Evolutionary conservation across 1,140 invertebrate genomes (phyloP), one percentile per base, ranked within the genome.

Genomic region (Aricia agestis): DNA sequence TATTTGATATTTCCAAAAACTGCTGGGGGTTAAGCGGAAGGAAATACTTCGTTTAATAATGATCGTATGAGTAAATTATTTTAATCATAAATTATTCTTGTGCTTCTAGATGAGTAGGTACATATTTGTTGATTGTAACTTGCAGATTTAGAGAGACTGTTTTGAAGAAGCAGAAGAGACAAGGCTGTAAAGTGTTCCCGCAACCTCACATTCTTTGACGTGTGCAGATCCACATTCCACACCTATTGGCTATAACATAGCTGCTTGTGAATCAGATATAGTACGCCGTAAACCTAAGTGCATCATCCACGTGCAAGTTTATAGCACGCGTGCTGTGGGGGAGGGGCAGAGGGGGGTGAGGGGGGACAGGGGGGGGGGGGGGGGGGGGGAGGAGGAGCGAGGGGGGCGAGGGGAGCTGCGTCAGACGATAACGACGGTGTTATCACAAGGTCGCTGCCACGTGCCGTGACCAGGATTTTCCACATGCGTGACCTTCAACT

Each of bases 391-490:
- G 45, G 67, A 15, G 32, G 58, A 11, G 69, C 19, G 57, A 69
- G 71, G 73, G 42, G 66, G n/a, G n/a, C n/a, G n/a, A n/a, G n/a
- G n/a, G 42, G 73, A 72, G 76, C 78, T 76, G 71, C 76, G 78
- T 80, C 78, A 78, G 75, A 73, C 74, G 74, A 67, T 85, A 84
- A 86, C 83, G 82, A 73, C 80, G 81, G 77, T 73, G 78, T 87
- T 89, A 89, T 87, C 86, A 76, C 81, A 85, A 84, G 80, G 82
- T 81, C 79, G 78, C 69, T 31, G 75, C 78, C 84, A 85, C 85
- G 84, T 86, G 84, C 79, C 74, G 79, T 84, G 81, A 80, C 78
- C 78, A 79, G 77, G 77, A 66, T 73, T 72, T 75, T 75, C 73
- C 67, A 78, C 67, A 67, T 66, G 67, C 57, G 41, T 42, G 70